Percentiles rank a stretch among this genome's conserved stretches.
phyloP scores from a whole-genome alignment of 2,888 invertebrate genomes.

The Epirrita christyi region DNA sequence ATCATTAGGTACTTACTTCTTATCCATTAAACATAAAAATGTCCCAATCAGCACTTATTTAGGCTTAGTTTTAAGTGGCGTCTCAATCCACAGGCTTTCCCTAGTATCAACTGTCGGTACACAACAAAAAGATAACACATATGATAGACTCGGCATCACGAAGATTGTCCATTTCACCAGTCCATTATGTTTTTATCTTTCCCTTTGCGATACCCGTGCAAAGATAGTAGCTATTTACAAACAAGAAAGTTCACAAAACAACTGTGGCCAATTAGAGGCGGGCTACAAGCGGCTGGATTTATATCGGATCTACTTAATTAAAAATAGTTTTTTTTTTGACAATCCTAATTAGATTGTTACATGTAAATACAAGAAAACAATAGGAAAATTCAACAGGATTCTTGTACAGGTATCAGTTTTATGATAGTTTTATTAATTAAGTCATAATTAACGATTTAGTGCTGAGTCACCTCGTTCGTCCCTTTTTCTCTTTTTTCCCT shows the following conservation, averaged over 20 bases:
- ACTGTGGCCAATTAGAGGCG: slow-evolving; percentile 16
- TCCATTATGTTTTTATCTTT: slow-evolving; percentile 20
- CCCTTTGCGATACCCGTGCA: slow-evolving; percentile 11
- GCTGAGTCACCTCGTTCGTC: too few species aligned
- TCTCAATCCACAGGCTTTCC: background rate
- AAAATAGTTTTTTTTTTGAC: too few species aligned
- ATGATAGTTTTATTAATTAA: too few species aligned
- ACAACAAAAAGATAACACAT: slow-evolving; percentile 22
- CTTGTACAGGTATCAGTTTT: too few species aligned
- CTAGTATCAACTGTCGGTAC: slow-evolving; percentile 1
- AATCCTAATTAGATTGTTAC: too few species aligned
- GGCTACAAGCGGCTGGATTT: slow-evolving; percentile 15
- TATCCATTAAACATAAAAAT: background rate
- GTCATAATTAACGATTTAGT: too few species aligned
- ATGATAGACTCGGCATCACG: slow-evolving; percentile 9
- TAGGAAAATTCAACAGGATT: too few species aligned
- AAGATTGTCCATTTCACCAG: slow-evolving; percentile 12
- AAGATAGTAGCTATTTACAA: slow-evolving; percentile 22
- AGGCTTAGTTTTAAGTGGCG: background rate
- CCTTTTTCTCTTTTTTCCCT: too few species aligned
- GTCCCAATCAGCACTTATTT: background rate
- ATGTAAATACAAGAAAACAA: too few species aligned
- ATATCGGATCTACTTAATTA: too few species aligned
- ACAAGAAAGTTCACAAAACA: slow-evolving; percentile 15
- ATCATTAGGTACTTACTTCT: background rate